Base-by-base conservation (phyloP, 2,888 invertebrate genomes). In the Tachina lurida region DNA sequence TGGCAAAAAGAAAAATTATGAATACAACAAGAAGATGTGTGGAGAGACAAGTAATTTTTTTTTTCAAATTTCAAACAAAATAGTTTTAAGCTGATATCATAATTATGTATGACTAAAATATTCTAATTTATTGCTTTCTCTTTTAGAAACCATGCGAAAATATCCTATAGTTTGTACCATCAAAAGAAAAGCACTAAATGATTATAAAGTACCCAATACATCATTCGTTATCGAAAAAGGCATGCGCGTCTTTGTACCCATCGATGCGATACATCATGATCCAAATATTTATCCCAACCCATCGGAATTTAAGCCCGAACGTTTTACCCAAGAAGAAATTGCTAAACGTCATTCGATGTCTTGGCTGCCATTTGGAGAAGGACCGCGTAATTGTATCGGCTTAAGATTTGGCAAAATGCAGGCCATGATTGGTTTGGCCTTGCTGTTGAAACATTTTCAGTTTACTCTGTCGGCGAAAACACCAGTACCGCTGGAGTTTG, bases 231-330 rank as follows among this genome's bases (percentile, higher is more conserved):
- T 94, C 62, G 94, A 94, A 77, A 93, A 94, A 68, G 94, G 94
- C 0, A 93, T 93, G 0, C 88, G 93, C n/a, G 90, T 95, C 0
- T 91, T 94, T 45, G 93, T 95, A 79, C 94, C 95, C 1, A 91
- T 93, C 9, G 93, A 94, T 87, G 92, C 91, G 13, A 90, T 94
- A 67, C 94, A 94, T 75, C 90, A 91, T 60, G 93, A 94, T 89
- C 92, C 93, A 0, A 90, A 92, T 17, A 90, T 93, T 63, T 94
- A 93, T 88, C 91, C 93, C 0, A 89, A 94, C 41, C 94, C 94
- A 0, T 90, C 92, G 8, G 88, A 88, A 54, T 94, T 93, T 87
- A 92, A 93, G 87, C 94, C 94, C 0, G 93, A 93, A 75, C 90
- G 93, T 58, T 94, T 94, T 85, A 89, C 87, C 0, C 88, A 90